Percentiles rank a stretch among this genome's conserved stretches.
Conservation (phyloP, 2,797 vertebrate species). For the Phaenicophaeus curvirostris region DNA sequence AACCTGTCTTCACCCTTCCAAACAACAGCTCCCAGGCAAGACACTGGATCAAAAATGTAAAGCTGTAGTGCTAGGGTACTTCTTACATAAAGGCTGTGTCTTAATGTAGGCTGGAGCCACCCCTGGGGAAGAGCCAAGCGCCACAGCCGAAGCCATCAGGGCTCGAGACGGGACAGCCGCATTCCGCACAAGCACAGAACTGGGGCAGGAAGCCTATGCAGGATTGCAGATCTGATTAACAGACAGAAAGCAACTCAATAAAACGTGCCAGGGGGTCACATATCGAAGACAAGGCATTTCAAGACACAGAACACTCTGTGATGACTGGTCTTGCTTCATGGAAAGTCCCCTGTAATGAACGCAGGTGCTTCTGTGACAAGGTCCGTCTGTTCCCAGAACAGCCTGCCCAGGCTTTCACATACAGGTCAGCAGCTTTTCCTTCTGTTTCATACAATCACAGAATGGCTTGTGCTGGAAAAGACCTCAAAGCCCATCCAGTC, state of each 20-base stretch:
- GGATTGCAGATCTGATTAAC: background rate
- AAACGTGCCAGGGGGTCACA: background rate
- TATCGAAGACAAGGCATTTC: rapidly evolving
- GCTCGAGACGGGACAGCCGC: rapidly evolving
- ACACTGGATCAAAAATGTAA: background rate
- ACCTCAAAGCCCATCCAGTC: too few relatives aligned
- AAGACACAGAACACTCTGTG: background rate
- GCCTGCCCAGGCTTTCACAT: rapidly evolving
- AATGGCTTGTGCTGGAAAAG: too few relatives aligned
- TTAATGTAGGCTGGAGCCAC: background rate
- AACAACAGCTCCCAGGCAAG: background rate
- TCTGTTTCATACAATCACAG: too few relatives aligned
- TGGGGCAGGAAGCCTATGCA: background rate
- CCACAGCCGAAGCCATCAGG: rapidly evolving
- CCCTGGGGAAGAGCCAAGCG: background rate
- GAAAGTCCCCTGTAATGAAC: background rate
- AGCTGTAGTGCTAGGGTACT: background rate
- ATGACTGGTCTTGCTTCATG: rapidly evolving
- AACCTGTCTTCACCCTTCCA: background rate
- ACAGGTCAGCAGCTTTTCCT: too few relatives aligned
- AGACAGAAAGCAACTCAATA: background rate
- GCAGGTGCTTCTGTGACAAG: background rate
- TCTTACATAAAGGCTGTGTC: rapidly evolving
- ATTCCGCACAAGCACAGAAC: background rate
- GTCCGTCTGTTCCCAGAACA: background rate